Base-by-base conservation (phyloP, 2,113 vertebrate species). In the Machaerirhynchus nigripectus region DNA sequence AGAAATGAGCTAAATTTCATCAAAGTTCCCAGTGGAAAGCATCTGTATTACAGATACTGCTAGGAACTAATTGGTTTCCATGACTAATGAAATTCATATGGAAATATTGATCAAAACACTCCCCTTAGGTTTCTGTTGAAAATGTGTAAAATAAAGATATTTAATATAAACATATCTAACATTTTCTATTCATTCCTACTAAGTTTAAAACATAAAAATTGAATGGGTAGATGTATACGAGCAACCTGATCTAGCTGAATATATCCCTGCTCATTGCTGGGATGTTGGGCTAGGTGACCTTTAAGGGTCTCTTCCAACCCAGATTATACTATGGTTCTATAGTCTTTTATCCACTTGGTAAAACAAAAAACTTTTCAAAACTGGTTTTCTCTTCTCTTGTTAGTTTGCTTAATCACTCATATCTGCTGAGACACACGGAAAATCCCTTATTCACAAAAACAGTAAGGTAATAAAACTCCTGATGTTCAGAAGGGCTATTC, bases 51-150 rank as follows among this genome's bases (percentile, higher is more conserved):
- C 49, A 76, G 68, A 84, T 61, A 89, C 31, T 52, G 84, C 47
- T 49, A 87, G 69, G 56, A 88, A 93, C 65, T 90, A 81, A 92
- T 92, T 92, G 69, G 74, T 86, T 95, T 95, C 86, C 57, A 92
- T 75, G 80, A 92, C 64, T 93, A 92, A 88, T 77, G 80, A 93
- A 90, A 93, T 92, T 92, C 83, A 89, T 68, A 89, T 40, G 63
- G 86, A 95, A 93, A 92, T 90, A 93, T 89, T 92, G 86, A 92
- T 94, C 76, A 84, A 95, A 94, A 94, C 28, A 50, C 15, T 92
- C 65, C 88, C 69, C 47, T 89, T 89, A 81, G 76, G 60, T 84
- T 93, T 93, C 60, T 50, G 46, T 40, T 84, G 85, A 44, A 84
- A 81, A 31, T 2, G 2, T 71, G 47, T 39, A 87, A 94, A 77